Percentiles rank a stretch among this genome's conserved stretches.
These are phyloP conservation scores for Cygnus olor DNA, from an alignment of 2,797 vertebrate species.

Conservation along the genomic window DNA sequence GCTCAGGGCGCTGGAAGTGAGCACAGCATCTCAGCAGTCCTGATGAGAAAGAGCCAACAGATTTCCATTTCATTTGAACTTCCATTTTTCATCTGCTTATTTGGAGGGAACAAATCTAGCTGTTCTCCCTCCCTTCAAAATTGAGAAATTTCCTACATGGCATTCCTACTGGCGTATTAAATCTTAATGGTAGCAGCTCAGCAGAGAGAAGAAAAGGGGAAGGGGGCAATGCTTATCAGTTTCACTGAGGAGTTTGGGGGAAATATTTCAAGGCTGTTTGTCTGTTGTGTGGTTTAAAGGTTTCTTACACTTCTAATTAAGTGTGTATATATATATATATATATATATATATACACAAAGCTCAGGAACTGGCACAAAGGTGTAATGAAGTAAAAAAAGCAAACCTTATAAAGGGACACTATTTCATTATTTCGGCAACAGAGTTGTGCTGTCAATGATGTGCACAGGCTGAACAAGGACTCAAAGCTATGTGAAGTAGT, in stretches of 20 bases:
- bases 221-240: neutral
- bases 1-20: neutral
- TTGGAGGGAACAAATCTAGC: neutral
- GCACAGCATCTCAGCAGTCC: neutral
- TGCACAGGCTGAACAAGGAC: neutral
- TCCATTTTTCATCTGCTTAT: neutral
- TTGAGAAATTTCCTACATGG: neutral
- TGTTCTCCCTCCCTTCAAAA: neutral
- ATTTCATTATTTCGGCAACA: neutral
- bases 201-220: neutral
- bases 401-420: neutral
- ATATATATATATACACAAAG: neutral
- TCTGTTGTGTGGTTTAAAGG: neutral
- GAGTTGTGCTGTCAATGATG: neutral
- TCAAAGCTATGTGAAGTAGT: neutral
- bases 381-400: neutral
- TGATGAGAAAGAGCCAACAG: neutral
- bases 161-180: neutral
- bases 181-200: neutral
- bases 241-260: neutral
- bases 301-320: neutral
- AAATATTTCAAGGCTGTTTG: neutral
- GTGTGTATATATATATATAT: neutral
- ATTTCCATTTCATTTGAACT: neutral
- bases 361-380: neutral